Conservation (phyloP, 2,797 vertebrate species). For the Melanogrammus aeglefinus region DNA sequence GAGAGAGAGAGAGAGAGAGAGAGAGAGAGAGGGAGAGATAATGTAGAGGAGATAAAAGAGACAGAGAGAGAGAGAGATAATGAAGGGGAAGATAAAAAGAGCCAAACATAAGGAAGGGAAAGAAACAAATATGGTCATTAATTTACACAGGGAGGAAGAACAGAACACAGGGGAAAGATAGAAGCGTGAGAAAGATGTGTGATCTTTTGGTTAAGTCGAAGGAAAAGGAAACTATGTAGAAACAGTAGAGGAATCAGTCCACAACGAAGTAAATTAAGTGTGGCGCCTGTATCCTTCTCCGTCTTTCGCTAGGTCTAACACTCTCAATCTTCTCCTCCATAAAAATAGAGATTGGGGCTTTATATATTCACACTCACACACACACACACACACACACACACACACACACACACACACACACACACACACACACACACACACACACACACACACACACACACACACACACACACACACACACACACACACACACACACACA, state of each 20-base stretch:
- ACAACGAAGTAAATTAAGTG: too few species aligned
- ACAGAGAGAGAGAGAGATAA: constrained; percentile 2
- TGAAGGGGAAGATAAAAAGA: constrained; percentile 3
- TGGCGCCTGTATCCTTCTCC: too few species aligned
- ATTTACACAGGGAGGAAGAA: neutral
- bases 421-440: neutral
- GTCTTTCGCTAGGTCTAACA: too few species aligned
- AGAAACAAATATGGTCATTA: too few species aligned
- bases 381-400: too few species aligned
- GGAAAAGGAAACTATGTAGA: too few species aligned
- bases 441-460: neutral
- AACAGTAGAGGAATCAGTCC: too few species aligned
- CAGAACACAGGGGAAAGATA: constrained; percentile 21
- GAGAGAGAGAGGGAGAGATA: too few species aligned
- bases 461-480: neutral
- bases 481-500: neutral
- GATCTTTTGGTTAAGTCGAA: neutral
- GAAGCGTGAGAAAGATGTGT: constrained; percentile 23
- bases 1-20: too few species aligned
- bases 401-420: neutral
- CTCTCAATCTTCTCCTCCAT: too few species aligned
- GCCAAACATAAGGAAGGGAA: neutral
- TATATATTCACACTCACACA: neutral
- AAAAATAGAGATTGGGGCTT: neutral
- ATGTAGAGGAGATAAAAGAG: neutral